Base-by-base conservation (phyloP, 2,888 invertebrate species). In the Amphipyra tragopoginis region DNA sequence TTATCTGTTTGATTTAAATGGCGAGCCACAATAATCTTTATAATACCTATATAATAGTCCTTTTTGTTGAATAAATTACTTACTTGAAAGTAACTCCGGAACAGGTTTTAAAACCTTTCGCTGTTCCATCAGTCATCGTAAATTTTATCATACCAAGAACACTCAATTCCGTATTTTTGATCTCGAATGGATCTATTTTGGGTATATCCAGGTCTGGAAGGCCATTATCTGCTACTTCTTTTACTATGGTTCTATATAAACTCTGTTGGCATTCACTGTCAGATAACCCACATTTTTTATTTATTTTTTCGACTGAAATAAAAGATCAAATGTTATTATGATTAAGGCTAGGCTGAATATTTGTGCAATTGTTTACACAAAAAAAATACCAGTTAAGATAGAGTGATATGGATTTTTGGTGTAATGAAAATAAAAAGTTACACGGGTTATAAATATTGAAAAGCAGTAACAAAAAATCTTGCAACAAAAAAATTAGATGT, bases 91-190 rank as follows among this genome's bases (percentile, higher is more conserved):
- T 48, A 0, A 29, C 43, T n/a, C 15, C 14, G 0, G 42, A 3
- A 11, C 75, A 75, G 13, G 21, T 43, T 15, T 67, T 75, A 2
- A 66, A 62, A 11, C 75, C 76, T 48, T 64, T 65, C 9, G 40
- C 59, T 10, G 33, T 13, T 29, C 62, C 70, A 21, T 75, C 59
- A 7, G 10, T 11, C 0, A 66, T 6, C 8, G 43, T 58, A 0
- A 53, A 0, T 45, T 60, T 70, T 15, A 75, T 8, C 57, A 76
- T 13, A 6, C 55, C 73, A 10, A 73, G 10, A 0, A 10, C 10
- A n/a, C 6, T n/a, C 0, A 65, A 0, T 0, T 50, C 40, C 13
- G 0, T 0, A 48, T 76, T 5, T 40, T 73, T 56, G 0, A 66
- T 0, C 0, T 2, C 36, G 1, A 40, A 44, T 13, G 75, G 75